Base-by-base conservation (phyloP, 1,140 invertebrate species). In the Pogonomyrmex barbatus region DNA sequence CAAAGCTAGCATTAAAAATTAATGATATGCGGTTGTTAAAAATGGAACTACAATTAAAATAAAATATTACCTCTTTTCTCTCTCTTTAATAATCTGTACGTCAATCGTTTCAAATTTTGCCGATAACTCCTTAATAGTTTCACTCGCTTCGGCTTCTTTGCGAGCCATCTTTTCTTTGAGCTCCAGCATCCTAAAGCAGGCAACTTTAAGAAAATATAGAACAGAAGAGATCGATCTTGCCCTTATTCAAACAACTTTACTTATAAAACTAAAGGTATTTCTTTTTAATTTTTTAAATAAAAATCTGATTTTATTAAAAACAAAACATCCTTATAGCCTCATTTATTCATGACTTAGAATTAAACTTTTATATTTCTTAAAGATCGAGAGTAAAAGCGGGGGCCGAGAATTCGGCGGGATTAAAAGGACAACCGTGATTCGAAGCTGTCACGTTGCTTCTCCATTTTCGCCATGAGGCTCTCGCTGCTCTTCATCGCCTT, bases 391-490 rank as follows among this genome's bases (percentile, higher is more conserved):
- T 39, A 63, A 65, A 67, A 85, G 52, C 0, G 62, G 33, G 0
- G 62, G 33, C 33, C 42, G 36, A 75, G 54, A 62, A 47, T 39
- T 85, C 50, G 60, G 12, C 36, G 42, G n/a, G 24, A 85, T 52
- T 36, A 65, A 58, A 70, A 70, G 12, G 47, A 77, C 52, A 86
- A 94, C 94, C 90, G 88, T 79, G 87, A 63, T 63, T 94, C 91
- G 2, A 92, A 85, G 30, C 39, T 90, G 54, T 93, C 90, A 9
- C 91, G 89, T 30, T 94, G 93, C 75, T 89, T 92, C 42, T 94
- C 94, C 47, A 92, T 75, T 73, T 92, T 91, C 0, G 39, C 36
- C 14, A 93, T 47, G 2, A 89, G 58, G 5, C 12, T 65, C 30
- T 94, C 91, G 50, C 88, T 86, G 17, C 42, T 91, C 71, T 92